Base-by-base conservation (phyloP, 2,888 invertebrate genomes). In the Ophioninae sp. region DNA sequence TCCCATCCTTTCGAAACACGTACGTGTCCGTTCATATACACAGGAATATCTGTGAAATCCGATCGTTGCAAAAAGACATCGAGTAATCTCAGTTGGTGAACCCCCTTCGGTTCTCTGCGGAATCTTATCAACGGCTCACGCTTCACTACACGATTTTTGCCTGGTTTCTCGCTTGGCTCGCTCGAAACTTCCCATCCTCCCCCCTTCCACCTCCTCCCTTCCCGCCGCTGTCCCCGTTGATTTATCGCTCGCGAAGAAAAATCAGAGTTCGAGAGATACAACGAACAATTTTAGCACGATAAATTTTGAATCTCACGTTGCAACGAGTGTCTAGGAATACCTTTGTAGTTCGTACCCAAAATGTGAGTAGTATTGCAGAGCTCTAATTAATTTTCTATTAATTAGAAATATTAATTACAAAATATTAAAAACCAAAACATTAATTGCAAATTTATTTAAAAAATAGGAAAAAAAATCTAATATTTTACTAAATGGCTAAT, bases 71-170 rank as follows among this genome's bases (percentile, higher is more conserved):
- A 81, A 77, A 81, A 75, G 37, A 74, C 74, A 74, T 71, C 79
- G 83, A 81, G 69, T 83, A 83, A 78, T 83, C 81, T 81, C 63
- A 41, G 80, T 78, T 65, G 64, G 67, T 37, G 65, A 58, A 71
- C 13, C 71, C 69, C 58, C 68, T 59, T 56, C 17, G 41, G 56
- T 77, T 58, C 76, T 72, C 61, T 20, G 23, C 64, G 51, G 61
- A 61, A 73, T 83, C 83, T 83, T 83, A 83, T 83, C 83, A 71
- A 51, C 17, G 59, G 78, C 81, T 83, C 74, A 81, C 81, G 84
- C 82, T 84, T 59, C 58, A 82, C 84, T 84, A 82, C 84, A 72
- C 84, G 79, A 84, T 82, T 81, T 79, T 74, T 51, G 73, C 79
- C 67, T 41, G 67, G 74, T 69, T 58, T 65, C 67, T 63, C 79